Conservation (phyloP, 2,888 invertebrate species). For the Isotomurus palustris region DNA sequence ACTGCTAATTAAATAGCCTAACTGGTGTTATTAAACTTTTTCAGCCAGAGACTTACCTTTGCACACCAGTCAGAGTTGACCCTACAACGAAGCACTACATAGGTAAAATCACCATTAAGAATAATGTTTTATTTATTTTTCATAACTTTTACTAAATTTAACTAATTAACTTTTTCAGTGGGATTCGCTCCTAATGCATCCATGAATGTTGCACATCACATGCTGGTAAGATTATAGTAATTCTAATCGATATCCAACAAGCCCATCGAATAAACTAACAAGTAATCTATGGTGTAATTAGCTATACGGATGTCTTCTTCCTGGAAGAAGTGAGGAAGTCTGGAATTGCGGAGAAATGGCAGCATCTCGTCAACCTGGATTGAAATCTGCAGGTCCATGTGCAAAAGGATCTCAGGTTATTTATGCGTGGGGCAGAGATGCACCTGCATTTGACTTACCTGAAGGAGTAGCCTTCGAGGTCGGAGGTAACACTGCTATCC, state of each 20-base stretch:
- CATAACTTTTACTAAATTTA: background rate
- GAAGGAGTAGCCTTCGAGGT: constrained; percentile 88
- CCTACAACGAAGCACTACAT: constrained; percentile 72
- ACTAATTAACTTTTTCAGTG: constrained; percentile 57
- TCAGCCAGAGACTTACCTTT: constrained; percentile 85
- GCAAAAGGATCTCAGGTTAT: constrained; percentile 67
- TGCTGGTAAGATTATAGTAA: constrained; percentile 55
- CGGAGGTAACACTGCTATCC: constrained; percentile 73
- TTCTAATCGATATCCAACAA: background rate
- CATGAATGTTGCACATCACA: constrained; percentile 87
- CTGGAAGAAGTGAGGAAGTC: constrained; percentile 65
- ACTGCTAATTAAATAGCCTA: background rate
- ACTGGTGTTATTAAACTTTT: constrained; percentile 50
- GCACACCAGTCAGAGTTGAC: constrained; percentile 82
- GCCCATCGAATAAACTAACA: background rate
- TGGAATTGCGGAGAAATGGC: constrained; percentile 95
- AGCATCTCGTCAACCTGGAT: constrained; percentile 54
- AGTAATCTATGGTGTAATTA: constrained; percentile 2
- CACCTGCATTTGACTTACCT: constrained; percentile 74
- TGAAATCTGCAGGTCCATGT: constrained; percentile 68
- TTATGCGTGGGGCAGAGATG: constrained; percentile 93
- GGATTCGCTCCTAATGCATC: constrained; percentile 89
- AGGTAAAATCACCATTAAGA: constrained; percentile 58
- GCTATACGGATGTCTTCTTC: constrained; percentile 79
- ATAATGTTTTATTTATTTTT: background rate